These are phyloP conservation scores for Synergus umbraculus DNA, from an alignment of 2,888 invertebrate genomes.

Conservation along the genomic window DNA sequence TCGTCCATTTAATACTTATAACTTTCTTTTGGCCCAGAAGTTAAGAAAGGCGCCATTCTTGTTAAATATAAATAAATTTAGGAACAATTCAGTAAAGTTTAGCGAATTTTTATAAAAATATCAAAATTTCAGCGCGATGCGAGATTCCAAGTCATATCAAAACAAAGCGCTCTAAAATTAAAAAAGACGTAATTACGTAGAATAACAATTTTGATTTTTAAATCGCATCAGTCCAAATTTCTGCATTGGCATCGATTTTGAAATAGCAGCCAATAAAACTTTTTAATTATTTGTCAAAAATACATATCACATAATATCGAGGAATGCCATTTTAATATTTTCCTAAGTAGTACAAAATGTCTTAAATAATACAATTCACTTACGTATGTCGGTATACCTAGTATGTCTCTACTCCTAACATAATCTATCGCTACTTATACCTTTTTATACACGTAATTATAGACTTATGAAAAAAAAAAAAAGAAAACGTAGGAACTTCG, in stretches of 20 bases:
- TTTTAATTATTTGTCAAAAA: slow-evolving; percentile 44
- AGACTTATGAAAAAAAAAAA: slow-evolving; percentile 54
- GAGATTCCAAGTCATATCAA: not conserved
- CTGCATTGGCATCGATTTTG: not conserved
- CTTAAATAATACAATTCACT: slow-evolving; percentile 4
- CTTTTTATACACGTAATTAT: slow-evolving; percentile 44
- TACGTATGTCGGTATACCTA: slow-evolving; percentile 36
- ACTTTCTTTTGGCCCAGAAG: not conserved
- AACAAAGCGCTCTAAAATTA: not conserved
- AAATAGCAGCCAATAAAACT: not conserved
- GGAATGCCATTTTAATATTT: not conserved
- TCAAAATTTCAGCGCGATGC: not conserved
- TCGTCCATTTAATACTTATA: not conserved
- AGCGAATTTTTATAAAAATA: not conserved
- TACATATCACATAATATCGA: slow-evolving; percentile 44
- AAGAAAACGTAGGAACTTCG: slow-evolving; percentile 70
- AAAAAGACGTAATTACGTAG: not conserved
- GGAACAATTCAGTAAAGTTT: not conserved
- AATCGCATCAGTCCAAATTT: not conserved
- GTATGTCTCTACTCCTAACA: slow-evolving; percentile 6
- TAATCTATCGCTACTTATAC: slow-evolving; percentile 17
- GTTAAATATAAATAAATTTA: too few relatives aligned
- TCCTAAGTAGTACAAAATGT: not conserved
- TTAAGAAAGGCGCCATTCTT: too few relatives aligned
- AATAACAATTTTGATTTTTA: not conserved